Evolutionary conservation across 2,797 vertebrate species (phyloP).

Genomic region (Lepus townsendii): DNA sequence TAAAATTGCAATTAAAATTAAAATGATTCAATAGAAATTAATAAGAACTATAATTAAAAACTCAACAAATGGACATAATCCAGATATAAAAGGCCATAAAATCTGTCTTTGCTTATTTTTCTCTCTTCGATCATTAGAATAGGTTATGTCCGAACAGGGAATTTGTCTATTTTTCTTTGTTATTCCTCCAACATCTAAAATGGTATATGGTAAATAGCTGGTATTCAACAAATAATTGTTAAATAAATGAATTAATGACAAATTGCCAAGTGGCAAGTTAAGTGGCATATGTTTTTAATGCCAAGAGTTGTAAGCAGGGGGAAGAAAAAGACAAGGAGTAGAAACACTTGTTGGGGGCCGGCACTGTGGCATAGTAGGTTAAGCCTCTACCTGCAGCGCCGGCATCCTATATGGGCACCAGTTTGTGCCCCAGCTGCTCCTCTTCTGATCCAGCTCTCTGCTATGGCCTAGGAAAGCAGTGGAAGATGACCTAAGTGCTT

Average conservation of each 20-base stretch:
- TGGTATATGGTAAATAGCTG: slow-evolving; percentile 18
- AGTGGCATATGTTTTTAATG: neutral
- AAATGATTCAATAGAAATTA: slow-evolving; percentile 37
- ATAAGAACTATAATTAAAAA: slow-evolving; percentile 12
- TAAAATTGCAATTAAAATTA: neutral
- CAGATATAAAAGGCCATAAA: neutral
- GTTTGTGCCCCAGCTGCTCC: too few relatives aligned
- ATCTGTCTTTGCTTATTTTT: slow-evolving; percentile 38
- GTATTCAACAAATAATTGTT: slow-evolving; percentile 28
- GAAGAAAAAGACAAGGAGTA: neutral
- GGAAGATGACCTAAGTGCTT: too few relatives aligned
- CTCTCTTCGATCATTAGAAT: neutral
- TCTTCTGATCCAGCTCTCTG: too few relatives aligned
- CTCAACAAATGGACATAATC: neutral
- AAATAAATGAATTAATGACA: slow-evolving; percentile 21
- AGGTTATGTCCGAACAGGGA: neutral
- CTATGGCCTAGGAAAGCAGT: too few relatives aligned
- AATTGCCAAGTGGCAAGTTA: slow-evolving; percentile 22
- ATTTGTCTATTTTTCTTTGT: neutral
- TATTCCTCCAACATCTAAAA: neutral
- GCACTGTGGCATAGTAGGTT: too few relatives aligned
- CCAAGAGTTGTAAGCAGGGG: neutral
- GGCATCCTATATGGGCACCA: too few relatives aligned
- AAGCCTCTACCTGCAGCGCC: too few relatives aligned
- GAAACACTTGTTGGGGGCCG: neutral